Conservation (phyloP, 1,140 invertebrate species). For the Drosophila repleta region DNA sequence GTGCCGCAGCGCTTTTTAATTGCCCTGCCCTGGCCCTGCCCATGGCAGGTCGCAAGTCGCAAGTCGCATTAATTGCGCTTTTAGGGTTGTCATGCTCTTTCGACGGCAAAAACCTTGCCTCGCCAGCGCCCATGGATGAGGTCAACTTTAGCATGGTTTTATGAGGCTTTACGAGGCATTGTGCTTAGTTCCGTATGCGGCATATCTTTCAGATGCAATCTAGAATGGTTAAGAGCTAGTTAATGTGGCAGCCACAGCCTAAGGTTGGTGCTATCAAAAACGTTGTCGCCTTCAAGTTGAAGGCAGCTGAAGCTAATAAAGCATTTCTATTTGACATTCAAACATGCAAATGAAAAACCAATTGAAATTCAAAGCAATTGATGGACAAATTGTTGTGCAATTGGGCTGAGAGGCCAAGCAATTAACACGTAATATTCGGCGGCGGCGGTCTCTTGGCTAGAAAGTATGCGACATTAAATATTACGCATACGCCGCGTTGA, state of each 20-base stretch:
- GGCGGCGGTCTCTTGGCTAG: conserved; percentile 4
- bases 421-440: conserved; percentile 8
- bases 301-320: conserved; percentile 41
- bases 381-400: conserved; percentile 49
- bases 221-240: conserved; percentile 47
- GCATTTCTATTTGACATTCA: conserved; percentile 65
- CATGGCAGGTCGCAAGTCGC: conserved; percentile 26
- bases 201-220: conserved; percentile 43
- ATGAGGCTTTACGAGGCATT: conserved; percentile 49
- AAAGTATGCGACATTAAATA: conserved; percentile 23
- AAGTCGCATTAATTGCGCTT: conserved; percentile 38
- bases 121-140: conserved; percentile 54
- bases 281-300: conserved; percentile 56
- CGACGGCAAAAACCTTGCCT: conserved; percentile 24
- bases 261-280: conserved; percentile 21
- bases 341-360: conserved; percentile 49
- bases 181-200: conserved; percentile 59
- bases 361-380: conserved; percentile 71
- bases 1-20: conserved; percentile 41
- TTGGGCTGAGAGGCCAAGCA: conserved; percentile 37
- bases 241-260: conserved; percentile 7
- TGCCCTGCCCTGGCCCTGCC: conserved; percentile 44
- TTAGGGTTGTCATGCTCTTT: conserved; percentile 34
- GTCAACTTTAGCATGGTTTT: conserved; percentile 20
- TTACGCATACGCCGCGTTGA: conserved; percentile 62